Evolutionary conservation across 2,113 vertebrate genomes (phyloP).

Genomic region (Catharus bicknelli): DNA sequence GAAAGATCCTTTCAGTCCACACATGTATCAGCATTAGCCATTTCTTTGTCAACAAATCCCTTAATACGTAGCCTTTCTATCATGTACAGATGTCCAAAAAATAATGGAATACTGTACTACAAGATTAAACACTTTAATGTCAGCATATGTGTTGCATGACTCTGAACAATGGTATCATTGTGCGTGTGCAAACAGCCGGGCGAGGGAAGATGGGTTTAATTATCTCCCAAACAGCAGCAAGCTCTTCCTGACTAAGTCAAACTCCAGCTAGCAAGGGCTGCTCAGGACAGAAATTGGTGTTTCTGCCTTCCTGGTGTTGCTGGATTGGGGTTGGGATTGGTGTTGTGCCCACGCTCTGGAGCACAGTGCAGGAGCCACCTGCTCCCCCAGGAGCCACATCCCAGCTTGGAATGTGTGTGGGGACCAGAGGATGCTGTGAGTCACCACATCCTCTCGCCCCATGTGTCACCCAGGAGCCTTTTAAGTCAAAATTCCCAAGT

Average conservation of each 20-base stretch:
- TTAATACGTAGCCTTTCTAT: slow-evolving; percentile 69
- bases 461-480: not conserved
- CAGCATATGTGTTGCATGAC: slow-evolving; percentile 69
- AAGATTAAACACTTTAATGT: slow-evolving; percentile 75
- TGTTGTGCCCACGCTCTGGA: accelerated
- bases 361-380: not conserved
- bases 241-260: slow-evolving; percentile 57
- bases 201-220: slow-evolving; percentile 77
- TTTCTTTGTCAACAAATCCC: slow-evolving; percentile 72
- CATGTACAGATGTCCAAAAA: slow-evolving; percentile 71
- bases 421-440: not conserved
- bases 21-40: slow-evolving; percentile 68
- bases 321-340: not conserved
- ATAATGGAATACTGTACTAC: slow-evolving; percentile 62
- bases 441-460: not conserved
- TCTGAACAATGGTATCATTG: slow-evolving; percentile 77
- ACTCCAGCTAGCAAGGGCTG: slow-evolving; percentile 17
- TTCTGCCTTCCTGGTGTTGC: not conserved
- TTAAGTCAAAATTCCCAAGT: not conserved
- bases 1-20: slow-evolving; percentile 69
- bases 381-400: not conserved
- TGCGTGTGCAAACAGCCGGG: slow-evolving; percentile 57
- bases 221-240: slow-evolving; percentile 66
- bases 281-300: not conserved
- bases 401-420: accelerated